phyloP scores from a whole-genome alignment of 2,797 vertebrate species.

The Neomorphus geoffroyi region DNA sequence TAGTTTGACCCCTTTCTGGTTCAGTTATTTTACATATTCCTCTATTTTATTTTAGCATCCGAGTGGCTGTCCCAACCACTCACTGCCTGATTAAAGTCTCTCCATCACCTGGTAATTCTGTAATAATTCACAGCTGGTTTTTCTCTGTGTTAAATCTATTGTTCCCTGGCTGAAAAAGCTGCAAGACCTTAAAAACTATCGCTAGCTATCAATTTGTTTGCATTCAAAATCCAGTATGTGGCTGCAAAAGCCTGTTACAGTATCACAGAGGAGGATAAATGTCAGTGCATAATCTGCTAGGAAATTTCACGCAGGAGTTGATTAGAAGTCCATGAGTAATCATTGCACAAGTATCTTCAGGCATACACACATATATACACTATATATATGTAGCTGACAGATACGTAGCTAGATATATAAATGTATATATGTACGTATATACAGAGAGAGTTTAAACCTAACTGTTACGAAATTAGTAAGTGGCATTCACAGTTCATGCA shows the following conservation, averaged over 20 bases:
- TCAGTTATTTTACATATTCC: slow-evolving; percentile 11
- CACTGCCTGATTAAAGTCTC: slow-evolving; percentile 14
- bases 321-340: slow-evolving; percentile 65
- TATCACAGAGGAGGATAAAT: slow-evolving; percentile 56
- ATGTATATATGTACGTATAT: slow-evolving; percentile 54
- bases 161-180: slow-evolving; percentile 43
- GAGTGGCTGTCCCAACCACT: slow-evolving; percentile 11
- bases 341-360: slow-evolving; percentile 52
- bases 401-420: slow-evolving; percentile 52
- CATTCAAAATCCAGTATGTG: slow-evolving; percentile 68
- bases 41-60: slow-evolving; percentile 14
- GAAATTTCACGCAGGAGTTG: slow-evolving; percentile 52
- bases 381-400: slow-evolving; percentile 62
- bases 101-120: slow-evolving; percentile 35
- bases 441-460: slow-evolving; percentile 70
- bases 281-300: slow-evolving; percentile 69
- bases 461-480: slow-evolving; percentile 66
- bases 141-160: slow-evolving; percentile 13
- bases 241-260: slow-evolving; percentile 59
- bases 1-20: slow-evolving; percentile 25
- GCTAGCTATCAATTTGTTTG: slow-evolving; percentile 56
- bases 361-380: slow-evolving; percentile 22
- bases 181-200: slow-evolving; percentile 38
- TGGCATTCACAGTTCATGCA: slow-evolving; percentile 77
- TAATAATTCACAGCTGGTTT: slow-evolving; percentile 39